A percentile compares a stretch with the other conserved stretches of the same genome.
These are phyloP conservation scores for Agelas oroides DNA, from an alignment of 37 sponge, comb jelly and placozoan genomes.

Conservation along the genomic window DNA sequence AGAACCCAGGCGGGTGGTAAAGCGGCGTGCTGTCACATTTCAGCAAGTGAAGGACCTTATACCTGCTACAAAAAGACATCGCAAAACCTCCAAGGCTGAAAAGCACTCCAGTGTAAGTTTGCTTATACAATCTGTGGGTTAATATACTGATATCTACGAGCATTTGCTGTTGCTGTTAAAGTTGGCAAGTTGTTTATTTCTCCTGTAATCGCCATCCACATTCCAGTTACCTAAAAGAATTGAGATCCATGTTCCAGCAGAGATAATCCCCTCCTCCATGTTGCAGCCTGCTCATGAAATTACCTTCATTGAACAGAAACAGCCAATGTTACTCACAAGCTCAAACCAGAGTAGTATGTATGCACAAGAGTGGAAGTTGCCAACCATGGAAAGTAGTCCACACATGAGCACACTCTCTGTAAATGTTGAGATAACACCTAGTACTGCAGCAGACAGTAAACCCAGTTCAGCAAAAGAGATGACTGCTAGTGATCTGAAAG, in stretches of 20 bases:
- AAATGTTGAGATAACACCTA: neutral
- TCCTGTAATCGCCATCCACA: no score
- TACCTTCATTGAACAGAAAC: no score
- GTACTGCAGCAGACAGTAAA: neutral
- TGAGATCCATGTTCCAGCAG: constrained; percentile 32
- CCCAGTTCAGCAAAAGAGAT: no score
- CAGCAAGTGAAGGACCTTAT: constrained; percentile 9
- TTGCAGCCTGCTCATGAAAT: no score
- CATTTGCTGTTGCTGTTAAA: no score
- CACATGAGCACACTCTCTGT: neutral
- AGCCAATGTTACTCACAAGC: no score
- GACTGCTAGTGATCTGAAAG: no score
- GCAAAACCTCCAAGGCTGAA: no score
- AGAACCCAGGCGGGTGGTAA: neutral
- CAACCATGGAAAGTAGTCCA: neutral
- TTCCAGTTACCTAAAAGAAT: neutral
- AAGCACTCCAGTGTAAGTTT: no score
- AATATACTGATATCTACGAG: no score
- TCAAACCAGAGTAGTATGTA: neutral
- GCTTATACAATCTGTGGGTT: no score
- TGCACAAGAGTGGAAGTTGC: neutral
- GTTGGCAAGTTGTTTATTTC: no score
- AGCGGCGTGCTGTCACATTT: constrained; percentile 32
- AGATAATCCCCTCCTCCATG: neutral
- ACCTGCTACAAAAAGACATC: neutral